Base-by-base conservation (phyloP, 2,797 vertebrate species). In the Choloepus didactylus region DNA sequence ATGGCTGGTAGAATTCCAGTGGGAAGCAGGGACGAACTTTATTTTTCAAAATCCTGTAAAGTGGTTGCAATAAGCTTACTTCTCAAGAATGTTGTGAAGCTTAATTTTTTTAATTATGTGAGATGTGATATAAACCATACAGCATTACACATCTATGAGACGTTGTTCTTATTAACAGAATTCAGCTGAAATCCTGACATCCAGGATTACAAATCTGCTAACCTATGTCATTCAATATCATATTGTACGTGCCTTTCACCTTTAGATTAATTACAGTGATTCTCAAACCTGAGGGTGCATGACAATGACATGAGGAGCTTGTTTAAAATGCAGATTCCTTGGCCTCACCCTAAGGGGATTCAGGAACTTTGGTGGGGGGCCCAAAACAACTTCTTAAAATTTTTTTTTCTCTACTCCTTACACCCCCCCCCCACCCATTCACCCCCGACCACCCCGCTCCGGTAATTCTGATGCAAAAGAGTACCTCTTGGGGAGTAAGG, bases 121-220 rank as follows among this genome's bases (percentile, higher is more conserved):
- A 72, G 59, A 62, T 72, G 29, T 54, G 82, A 72, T 38, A 66
- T 59, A 46, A 91, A 67, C 25, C 27, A 25, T 16, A 80, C n/a
- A 67, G 19, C 12, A 35, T 82, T 93, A 67, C 27, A 15, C 12
- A 41, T 23, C 38, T 49, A 31, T 80, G 91, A 79, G 11, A 60
- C 21, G 60, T 67, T 54, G 54, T 49, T 9, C 60, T 77, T 51
- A 79, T 72, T 82, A 76, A 77, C n/a, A 92, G 54, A 90, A 86
- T 97, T 95, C 96, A 96, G 97, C 92, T 97, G 95, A 97, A 98
- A 97, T 96, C 95, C 97, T 93, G 95, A 96, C 91, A 97, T 95
- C 95, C 94, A 97, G 96, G 96, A 96, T 98, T 96, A 97, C 95
- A 98, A 97, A 97, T 97, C 89, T 98, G 96, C 95, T 98, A 97